Conservation (phyloP, 2,113 vertebrate species). For the Turdus rufiventris region DNA sequence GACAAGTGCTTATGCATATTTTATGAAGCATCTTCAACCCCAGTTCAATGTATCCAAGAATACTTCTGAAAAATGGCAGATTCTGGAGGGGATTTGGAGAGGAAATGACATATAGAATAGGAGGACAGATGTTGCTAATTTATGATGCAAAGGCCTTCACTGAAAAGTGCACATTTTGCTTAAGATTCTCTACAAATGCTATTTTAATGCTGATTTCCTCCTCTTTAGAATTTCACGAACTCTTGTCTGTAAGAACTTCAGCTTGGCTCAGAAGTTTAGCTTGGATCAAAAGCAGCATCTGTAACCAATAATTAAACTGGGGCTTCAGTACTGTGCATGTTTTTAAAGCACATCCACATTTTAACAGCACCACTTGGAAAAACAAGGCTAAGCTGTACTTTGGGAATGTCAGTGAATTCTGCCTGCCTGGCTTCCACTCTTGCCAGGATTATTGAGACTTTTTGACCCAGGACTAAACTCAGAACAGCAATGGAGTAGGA, state of each 20-base stretch:
- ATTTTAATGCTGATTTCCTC: constrained; percentile 64
- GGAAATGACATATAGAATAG: constrained; percentile 63
- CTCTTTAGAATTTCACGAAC: constrained; percentile 60
- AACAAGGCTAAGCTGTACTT: background rate
- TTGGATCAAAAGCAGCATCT: constrained; percentile 56
- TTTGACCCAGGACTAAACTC: background rate
- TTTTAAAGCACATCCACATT: background rate
- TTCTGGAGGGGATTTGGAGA: constrained; percentile 55
- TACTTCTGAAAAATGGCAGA: constrained; percentile 55
- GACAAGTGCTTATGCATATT: constrained; percentile 58
- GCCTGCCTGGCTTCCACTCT: background rate
- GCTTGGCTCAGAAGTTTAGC: constrained; percentile 57
- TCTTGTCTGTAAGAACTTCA: constrained; percentile 52
- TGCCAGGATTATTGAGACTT: background rate
- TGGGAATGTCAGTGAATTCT: background rate
- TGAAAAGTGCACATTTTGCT: constrained; percentile 57
- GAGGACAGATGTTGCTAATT: constrained; percentile 62
- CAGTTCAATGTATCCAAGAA: constrained; percentile 56
- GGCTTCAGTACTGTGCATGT: background rate
- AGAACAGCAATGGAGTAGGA: background rate
- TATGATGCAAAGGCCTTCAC: constrained; percentile 49
- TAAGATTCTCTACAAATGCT: constrained; percentile 52
- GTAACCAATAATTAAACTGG: constrained; percentile 41
- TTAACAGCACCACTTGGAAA: background rate
- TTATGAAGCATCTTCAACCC: constrained; percentile 55